Conservation (phyloP, 2,888 invertebrate species). For the Scaptomyza parva region DNA sequence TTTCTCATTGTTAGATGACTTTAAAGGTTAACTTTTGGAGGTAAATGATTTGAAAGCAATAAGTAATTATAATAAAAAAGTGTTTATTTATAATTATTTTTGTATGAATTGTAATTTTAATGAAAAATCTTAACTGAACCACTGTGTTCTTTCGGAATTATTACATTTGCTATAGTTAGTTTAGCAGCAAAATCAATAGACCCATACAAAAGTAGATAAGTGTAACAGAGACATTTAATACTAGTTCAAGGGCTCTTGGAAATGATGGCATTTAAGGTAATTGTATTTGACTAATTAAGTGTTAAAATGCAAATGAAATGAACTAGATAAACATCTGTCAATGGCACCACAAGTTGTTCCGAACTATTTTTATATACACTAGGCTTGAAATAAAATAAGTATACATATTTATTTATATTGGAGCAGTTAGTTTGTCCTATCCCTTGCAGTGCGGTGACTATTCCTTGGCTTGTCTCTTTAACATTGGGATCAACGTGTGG, state of each 20-base stretch:
- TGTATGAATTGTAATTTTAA: background rate
- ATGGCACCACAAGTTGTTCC: background rate
- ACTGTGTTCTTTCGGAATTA: slow-evolving; percentile 18
- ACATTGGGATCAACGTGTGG: background rate
- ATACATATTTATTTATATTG: background rate
- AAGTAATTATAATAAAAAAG: background rate
- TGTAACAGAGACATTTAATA: background rate
- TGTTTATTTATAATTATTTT: background rate
- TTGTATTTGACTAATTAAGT: background rate
- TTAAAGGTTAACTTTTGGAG: background rate
- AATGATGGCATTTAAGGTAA: background rate
- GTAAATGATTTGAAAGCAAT: background rate
- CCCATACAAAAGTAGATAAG: too few relatives aligned
- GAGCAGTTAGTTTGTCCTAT: background rate
- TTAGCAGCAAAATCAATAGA: slow-evolving; percentile 6
- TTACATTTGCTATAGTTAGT: slow-evolving; percentile 5
- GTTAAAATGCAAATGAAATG: background rate
- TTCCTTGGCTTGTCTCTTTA: background rate
- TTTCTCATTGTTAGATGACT: too few relatives aligned
- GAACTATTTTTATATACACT: background rate
- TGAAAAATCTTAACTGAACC: background rate
- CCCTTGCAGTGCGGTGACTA: background rate
- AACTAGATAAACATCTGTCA: background rate
- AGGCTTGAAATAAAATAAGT: background rate
- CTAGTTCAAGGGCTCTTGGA: slow-evolving; percentile 22